Percentiles rank a stretch among this genome's conserved stretches.
phyloP scores from a whole-genome alignment of 2,888 invertebrate species.

The Plusia festucae region DNA sequence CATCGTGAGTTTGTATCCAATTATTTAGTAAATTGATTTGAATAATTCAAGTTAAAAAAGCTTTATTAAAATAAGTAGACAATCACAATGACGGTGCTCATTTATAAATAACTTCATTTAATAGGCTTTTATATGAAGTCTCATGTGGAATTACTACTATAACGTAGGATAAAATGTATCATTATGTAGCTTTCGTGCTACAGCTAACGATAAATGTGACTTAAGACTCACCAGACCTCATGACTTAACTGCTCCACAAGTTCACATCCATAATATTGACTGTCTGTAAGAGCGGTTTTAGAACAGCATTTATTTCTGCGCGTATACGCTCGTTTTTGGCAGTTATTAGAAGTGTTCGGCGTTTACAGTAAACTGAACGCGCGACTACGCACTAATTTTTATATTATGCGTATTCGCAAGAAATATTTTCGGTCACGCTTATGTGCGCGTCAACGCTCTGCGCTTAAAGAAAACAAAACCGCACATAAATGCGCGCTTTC shows the following conservation, averaged over 20 bases:
- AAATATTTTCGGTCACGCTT: too few relatives aligned
- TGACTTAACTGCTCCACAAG: not conserved
- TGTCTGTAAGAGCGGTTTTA: too few relatives aligned
- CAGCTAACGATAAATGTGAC: not conserved
- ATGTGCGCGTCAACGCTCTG: too few relatives aligned
- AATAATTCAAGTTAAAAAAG: too few relatives aligned
- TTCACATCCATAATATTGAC: not conserved
- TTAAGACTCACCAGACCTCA: not conserved
- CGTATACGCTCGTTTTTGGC: too few relatives aligned
- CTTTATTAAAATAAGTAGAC: not conserved
- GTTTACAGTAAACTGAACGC: too few relatives aligned
- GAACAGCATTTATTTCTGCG: too few relatives aligned
- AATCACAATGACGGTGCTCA: constrained; percentile 4
- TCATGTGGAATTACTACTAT: not conserved
- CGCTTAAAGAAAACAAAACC: too few relatives aligned
- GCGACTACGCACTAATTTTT: too few relatives aligned
- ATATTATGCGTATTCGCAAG: too few relatives aligned
- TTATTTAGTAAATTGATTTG: not conserved
- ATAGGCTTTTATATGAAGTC: not conserved
- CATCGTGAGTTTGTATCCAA: not conserved
- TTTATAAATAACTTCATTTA: not conserved
- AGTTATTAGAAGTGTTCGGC: too few relatives aligned
- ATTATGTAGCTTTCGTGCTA: not conserved
- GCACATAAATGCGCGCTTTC: too few relatives aligned
- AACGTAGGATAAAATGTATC: not conserved